Conservation (phyloP, 2,888 invertebrate species). For the Orthosia gracilis region DNA sequence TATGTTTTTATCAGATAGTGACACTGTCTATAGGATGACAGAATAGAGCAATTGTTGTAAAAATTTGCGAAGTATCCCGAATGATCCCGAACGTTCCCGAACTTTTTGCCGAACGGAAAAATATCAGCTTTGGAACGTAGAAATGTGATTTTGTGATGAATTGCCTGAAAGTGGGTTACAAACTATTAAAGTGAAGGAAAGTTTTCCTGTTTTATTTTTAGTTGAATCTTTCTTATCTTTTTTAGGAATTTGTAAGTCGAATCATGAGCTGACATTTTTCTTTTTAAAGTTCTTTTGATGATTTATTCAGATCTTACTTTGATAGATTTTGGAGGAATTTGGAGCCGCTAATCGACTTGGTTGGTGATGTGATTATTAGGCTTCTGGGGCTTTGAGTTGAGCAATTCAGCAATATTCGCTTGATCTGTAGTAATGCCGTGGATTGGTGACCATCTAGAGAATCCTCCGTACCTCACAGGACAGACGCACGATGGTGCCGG, state of each 20-base stretch:
- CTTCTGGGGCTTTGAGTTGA: no score
- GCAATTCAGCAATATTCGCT: neutral
- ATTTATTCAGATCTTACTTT: neutral
- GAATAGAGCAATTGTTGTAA: conserved; percentile 42
- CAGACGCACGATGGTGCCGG: no score
- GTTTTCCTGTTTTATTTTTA: conserved; percentile 42
- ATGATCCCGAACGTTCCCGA: neutral
- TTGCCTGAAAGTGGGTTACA: conserved; percentile 46
- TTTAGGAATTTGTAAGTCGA: conserved; percentile 15
- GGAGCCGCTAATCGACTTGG: no score
- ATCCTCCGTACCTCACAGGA: no score
- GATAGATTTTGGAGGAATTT: neutral
- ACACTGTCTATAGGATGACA: no score
- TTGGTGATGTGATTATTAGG: neutral
- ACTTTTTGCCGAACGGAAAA: conserved; percentile 50
- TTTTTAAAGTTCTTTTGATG: neutral
- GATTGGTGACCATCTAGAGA: no score
- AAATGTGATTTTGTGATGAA: conserved; percentile 63
- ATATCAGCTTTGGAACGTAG: conserved; percentile 44
- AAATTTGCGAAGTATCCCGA: conserved; percentile 42
- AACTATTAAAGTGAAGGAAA: conserved; percentile 54
- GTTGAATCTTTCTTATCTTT: conserved; percentile 27
- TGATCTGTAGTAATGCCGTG: no score
- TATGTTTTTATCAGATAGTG: no score
- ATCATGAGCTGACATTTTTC: neutral